phyloP scores from a whole-genome alignment of 30 jellyfish, hydroid and myxozoan species.

The Chironex yamaguchii region DNA sequence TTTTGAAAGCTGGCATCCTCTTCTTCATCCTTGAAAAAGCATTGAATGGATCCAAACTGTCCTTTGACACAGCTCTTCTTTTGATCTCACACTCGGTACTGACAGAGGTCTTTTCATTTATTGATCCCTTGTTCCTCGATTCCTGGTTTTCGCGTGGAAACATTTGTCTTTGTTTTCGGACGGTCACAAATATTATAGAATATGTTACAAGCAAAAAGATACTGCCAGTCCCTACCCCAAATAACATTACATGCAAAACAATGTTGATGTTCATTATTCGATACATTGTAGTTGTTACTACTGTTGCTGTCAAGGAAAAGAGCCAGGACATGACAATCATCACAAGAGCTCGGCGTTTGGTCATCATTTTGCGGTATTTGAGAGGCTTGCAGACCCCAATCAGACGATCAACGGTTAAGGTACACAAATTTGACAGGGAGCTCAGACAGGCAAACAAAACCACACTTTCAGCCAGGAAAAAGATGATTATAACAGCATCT shows the following conservation, averaged over 20 bases:
- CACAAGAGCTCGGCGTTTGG: background rate
- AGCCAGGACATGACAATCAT: background rate
- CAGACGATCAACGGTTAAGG: background rate
- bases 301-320: background rate
- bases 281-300: background rate
- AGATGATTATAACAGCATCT: background rate
- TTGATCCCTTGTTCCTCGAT: background rate
- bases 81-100: background rate
- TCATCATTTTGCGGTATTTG: background rate
- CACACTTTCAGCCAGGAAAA: background rate
- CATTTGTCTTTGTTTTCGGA: background rate
- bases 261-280: background rate
- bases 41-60: background rate
- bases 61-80: background rate
- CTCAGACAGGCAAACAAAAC: background rate
- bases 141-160: background rate
- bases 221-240: background rate
- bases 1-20: background rate
- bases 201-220: background rate
- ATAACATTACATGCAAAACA: background rate
- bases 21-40: background rate
- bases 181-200: background rate
- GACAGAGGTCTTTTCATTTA: background rate
- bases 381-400: background rate
- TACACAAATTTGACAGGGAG: background rate